Percentiles rank a stretch among this genome's conserved stretches.
Evolutionary conservation across 2,113 vertebrate genomes (phyloP).

Genomic region (Salvelinus fontinalis): DNA sequence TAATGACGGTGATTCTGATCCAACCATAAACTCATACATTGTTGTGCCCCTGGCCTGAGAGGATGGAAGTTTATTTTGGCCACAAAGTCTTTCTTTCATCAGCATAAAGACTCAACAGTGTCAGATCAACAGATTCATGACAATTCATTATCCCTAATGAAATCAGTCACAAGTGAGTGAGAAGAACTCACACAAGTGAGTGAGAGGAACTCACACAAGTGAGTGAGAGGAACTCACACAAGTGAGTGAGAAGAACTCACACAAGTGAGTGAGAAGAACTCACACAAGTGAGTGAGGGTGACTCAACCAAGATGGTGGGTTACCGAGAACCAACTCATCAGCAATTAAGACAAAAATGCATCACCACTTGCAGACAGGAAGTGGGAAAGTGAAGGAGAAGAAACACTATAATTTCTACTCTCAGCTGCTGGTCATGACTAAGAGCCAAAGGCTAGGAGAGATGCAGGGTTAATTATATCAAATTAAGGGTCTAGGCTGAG

Average conservation of each 20-base stretch:
- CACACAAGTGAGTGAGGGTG: neutral
- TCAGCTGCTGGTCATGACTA: constrained; percentile 40
- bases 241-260: constrained; percentile 1
- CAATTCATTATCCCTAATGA: neutral
- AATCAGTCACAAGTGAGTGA: constrained; percentile 6
- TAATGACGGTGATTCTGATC: no score
- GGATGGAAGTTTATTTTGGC: neutral
- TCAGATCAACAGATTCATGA: no score
- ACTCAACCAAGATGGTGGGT: constrained; percentile 1
- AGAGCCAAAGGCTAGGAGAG: constrained; percentile 19
- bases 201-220: neutral
- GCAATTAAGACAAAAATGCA: constrained; percentile 30
- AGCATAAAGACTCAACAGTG: neutral
- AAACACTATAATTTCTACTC: constrained; percentile 62
- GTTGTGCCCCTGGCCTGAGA: no score
- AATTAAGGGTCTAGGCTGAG: constrained; percentile 49
- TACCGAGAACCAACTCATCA: constrained; percentile 41
- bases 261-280: neutral
- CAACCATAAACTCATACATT: no score
- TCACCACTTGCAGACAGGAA: constrained; percentile 26
- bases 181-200: constrained; percentile 1
- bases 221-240: neutral
- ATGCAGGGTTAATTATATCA: constrained; percentile 64
- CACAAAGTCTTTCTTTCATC: neutral
- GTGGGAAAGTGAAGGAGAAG: constrained; percentile 11